Conservation (phyloP, 2,888 invertebrate species). For the Apamea anceps region DNA sequence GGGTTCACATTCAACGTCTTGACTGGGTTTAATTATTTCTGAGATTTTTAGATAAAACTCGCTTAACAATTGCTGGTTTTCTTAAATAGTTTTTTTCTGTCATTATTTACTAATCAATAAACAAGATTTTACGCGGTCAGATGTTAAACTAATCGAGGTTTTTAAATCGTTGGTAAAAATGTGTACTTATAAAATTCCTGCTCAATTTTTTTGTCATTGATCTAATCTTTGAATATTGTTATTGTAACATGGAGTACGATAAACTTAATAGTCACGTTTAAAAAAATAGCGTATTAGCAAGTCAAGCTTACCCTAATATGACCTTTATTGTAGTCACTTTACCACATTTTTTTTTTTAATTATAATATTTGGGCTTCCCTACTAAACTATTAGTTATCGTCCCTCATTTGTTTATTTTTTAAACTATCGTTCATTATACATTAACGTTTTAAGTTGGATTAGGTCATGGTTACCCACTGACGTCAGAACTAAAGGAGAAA, state of each 20-base stretch:
- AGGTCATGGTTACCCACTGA: conserved; percentile 78
- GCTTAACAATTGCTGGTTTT: not conserved
- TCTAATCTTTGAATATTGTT: not conserved
- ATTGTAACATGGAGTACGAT: too few species aligned
- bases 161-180: not conserved
- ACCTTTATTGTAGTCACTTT: not conserved
- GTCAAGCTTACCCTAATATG: not conserved
- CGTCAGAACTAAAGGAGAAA: conserved; percentile 74
- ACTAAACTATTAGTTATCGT: conserved; percentile 28
- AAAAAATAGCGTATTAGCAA: not conserved
- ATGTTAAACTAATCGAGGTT: not conserved
- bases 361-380: conserved; percentile 8
- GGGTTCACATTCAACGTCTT: conserved; percentile 20
- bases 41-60: conserved; percentile 9
- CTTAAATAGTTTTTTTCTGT: not conserved
- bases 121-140: not conserved
- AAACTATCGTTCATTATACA: conserved; percentile 62
- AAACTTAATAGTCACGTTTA: not conserved
- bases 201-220: not conserved
- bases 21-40: conserved; percentile 1
- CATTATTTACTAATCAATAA: not conserved
- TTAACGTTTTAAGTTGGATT: conserved; percentile 69
- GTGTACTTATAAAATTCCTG: not conserved
- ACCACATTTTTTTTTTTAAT: not conserved
- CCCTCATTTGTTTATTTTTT: conserved; percentile 52